Base-by-base conservation (phyloP, 2,113 vertebrate species). In the Sphaerodactylus townsendi region DNA sequence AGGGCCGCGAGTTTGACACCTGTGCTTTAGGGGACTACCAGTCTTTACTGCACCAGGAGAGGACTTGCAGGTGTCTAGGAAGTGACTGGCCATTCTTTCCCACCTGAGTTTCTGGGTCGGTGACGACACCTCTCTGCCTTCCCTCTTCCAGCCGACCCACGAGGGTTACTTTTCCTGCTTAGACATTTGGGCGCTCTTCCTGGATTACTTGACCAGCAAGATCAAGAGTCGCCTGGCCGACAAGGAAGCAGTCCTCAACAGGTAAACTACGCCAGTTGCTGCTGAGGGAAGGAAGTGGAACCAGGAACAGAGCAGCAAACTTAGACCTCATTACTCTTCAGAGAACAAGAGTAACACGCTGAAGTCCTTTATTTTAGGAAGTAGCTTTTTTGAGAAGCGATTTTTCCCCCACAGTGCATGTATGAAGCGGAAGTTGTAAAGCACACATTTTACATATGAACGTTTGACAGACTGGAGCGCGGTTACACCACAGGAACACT, bases 81-180 rank as follows among this genome's bases (percentile, higher is more conserved):
- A 46, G 21, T 8, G 65, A 14, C 39, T 68, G 39, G 0, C 2
- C 56, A 33, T 41, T 28, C 21, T 30, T 66, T 21, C 59, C 28
- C 1, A 7, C 11, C 1, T 68, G 73, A 39, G 77, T 14, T 33
- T 17, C 0, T 3, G 30, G n/a, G 14, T 21, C 81, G 0, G 0
- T 0, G 0, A 4, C 13, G 21, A 25, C 28, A 5, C 53, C 0
- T 0, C 66, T 62, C 78, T 73, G 46, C 28, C 75, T 50, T 93
- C 85, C 95, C 81, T 88, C 5, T 93, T 94, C 56, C 94, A 99
- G 99, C 98, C 98, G 64, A 98, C 96, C 44, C 98, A 99, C 72
- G 99, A 99, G 96, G 98, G 98, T 91, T 99, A 99, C 95, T 98
- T 99, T 93, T 97, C 98, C 87, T 99, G 98, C 96, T 96, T 99